phyloP scores from a whole-genome alignment of 2,888 invertebrate species.

The Drosophila pseudotakahashii region DNA sequence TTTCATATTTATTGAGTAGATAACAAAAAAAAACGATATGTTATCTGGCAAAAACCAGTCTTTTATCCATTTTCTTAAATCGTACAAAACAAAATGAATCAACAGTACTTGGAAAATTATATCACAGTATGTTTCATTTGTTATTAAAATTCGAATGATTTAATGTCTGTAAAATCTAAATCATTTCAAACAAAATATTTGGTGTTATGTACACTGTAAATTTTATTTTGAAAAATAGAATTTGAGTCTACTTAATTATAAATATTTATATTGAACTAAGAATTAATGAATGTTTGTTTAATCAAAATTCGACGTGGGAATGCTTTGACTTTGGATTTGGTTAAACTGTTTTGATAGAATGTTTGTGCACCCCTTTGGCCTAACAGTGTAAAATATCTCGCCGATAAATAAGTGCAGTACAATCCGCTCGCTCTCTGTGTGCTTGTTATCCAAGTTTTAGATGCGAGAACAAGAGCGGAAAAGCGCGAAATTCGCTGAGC shows the following conservation, averaged over 20 bases:
- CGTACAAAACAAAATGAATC: neutral
- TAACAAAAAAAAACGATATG: no score
- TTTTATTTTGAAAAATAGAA: neutral
- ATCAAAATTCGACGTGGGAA: neutral
- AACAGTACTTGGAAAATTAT: neutral
- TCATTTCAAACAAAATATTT: neutral
- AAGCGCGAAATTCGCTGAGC: slow-evolving; percentile 19
- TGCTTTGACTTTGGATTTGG: neutral
- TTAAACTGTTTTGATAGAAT: neutral
- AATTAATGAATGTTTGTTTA: no score
- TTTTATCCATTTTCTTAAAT: no score
- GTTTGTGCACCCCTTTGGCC: neutral
- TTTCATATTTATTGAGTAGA: no score
- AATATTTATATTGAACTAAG: no score
- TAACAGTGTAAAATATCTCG: slow-evolving; percentile 22
- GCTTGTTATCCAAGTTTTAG: slow-evolving; percentile 17
- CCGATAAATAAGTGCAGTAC: slow-evolving; percentile 10
- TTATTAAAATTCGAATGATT: neutral
- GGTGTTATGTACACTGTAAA: neutral
- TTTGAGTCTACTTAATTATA: no score
- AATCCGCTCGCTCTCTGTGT: slow-evolving; percentile 17
- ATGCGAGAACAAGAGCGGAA: slow-evolving; percentile 10
- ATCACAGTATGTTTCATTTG: neutral
- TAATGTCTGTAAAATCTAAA: neutral
- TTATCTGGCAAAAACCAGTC: no score